Evolutionary conservation across 2,888 invertebrate species (phyloP).

Genomic region (Tethea ocularis): DNA sequence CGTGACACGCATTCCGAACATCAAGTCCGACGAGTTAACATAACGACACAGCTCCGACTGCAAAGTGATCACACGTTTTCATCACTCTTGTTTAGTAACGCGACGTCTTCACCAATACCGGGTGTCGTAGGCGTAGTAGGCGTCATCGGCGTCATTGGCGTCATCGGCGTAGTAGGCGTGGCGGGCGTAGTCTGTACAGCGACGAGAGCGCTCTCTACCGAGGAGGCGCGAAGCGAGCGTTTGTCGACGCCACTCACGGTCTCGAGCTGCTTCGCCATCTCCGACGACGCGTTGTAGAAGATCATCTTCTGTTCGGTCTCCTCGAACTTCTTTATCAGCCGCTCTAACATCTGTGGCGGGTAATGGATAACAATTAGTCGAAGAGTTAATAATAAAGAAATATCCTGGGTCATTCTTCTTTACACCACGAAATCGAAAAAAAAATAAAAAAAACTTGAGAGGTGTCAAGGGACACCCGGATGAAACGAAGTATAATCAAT

Average conservation of each 20-base stretch:
- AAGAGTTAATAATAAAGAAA: too few species aligned
- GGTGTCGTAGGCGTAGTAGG: not conserved
- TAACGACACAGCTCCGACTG: not conserved
- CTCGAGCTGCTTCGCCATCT: conserved; percentile 41
- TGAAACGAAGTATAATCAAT: too few species aligned
- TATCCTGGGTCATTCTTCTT: too few species aligned
- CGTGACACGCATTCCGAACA: not conserved
- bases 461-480: too few species aligned
- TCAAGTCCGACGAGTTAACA: not conserved
- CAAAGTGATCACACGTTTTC: not conserved
- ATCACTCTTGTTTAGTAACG: not conserved
- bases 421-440: too few species aligned
- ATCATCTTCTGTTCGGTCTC: conserved; percentile 76
- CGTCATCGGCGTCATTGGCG: not conserved
- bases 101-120: not conserved
- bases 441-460: too few species aligned
- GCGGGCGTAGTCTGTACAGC: conserved; percentile 13
- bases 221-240: conserved; percentile 37
- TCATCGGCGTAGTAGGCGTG: not conserved
- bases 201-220: conserved; percentile 28
- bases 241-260: conserved; percentile 39
- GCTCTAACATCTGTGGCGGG: conserved; percentile 81
- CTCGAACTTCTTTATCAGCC: conserved; percentile 81
- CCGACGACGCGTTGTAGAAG: conserved; percentile 65
- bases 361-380: not conserved